These are phyloP conservation scores for Physocephala rufipes DNA, from an alignment of 2,888 invertebrate genomes.

Conservation along the genomic window DNA sequence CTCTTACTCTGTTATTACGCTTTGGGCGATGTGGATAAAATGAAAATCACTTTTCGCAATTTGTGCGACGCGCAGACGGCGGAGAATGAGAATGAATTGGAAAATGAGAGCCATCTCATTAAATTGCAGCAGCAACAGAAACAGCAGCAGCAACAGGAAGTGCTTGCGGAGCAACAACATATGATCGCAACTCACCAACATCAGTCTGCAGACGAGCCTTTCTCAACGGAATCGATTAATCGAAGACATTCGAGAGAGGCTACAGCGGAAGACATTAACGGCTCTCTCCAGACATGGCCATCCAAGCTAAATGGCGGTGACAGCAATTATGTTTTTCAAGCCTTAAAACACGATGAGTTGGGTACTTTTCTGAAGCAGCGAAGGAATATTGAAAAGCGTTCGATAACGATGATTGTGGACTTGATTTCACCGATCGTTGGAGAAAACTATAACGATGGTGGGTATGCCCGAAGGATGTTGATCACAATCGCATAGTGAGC, in stretches of 20 bases:
- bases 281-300: slow-evolving; percentile 26
- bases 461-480: slow-evolving; percentile 21
- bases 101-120: slow-evolving; percentile 84
- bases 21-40: slow-evolving; percentile 90
- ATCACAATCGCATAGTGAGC: background rate
- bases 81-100: slow-evolving; percentile 66
- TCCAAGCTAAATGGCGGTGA: slow-evolving; percentile 25
- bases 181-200: too few species aligned
- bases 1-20: slow-evolving; percentile 88
- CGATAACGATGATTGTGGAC: slow-evolving; percentile 86
- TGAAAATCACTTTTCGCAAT: slow-evolving; percentile 90
- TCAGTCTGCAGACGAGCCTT: slow-evolving; percentile 23
- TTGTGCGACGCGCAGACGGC: slow-evolving; percentile 81
- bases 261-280: slow-evolving; percentile 4
- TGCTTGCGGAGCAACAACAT: too few species aligned
- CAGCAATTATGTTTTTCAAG: slow-evolving; percentile 77
- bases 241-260: slow-evolving; percentile 37
- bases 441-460: slow-evolving; percentile 73
- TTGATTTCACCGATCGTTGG: slow-evolving; percentile 88
- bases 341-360: slow-evolving; percentile 80
- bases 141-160: slow-evolving; percentile 40
- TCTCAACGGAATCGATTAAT: slow-evolving; percentile 50
- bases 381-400: slow-evolving; percentile 79
- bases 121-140: slow-evolving; percentile 68
- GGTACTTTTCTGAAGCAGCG: slow-evolving; percentile 77